phyloP scores from a whole-genome alignment of 2,113 vertebrate genomes.

The Colinus virginianus region DNA sequence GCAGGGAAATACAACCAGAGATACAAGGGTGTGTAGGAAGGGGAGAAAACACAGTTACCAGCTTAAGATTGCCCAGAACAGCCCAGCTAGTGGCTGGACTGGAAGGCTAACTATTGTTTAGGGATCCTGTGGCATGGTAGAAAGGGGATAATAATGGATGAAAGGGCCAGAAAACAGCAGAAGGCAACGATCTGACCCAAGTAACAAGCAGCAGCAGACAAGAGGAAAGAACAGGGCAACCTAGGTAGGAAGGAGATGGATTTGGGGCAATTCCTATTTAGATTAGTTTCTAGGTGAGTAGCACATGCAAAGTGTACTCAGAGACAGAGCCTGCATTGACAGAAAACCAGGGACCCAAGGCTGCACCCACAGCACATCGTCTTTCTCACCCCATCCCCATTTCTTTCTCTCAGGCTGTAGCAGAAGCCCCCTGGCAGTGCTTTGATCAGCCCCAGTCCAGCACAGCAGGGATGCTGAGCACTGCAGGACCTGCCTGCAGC shows the following conservation, averaged over 20 bases:
- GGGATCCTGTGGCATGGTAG: neutral
- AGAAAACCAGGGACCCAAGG: neutral
- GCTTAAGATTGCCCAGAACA: neutral
- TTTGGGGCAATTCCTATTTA: neutral
- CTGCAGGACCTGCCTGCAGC: neutral
- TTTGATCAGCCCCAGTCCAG: neutral
- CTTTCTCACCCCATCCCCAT: accelerated
- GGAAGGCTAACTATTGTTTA: neutral
- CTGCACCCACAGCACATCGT: neutral
- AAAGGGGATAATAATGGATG: neutral
- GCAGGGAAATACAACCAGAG: neutral
- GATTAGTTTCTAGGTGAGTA: neutral
- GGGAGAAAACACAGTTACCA: neutral
- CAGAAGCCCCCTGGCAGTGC: neutral
- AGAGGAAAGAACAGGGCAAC: neutral
- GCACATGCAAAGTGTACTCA: neutral
- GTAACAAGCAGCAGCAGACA: conserved; percentile 16
- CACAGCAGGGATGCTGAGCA: neutral
- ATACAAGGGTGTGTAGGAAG: neutral
- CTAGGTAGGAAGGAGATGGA: neutral
- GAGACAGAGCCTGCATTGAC: accelerated
- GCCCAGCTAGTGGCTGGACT: neutral
- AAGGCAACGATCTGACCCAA: neutral
- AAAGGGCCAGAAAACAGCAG: neutral
- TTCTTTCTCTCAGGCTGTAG: neutral